These are phyloP conservation scores for Julus scanicus DNA, from an alignment of 2,888 invertebrate genomes.

Conservation along the genomic window DNA sequence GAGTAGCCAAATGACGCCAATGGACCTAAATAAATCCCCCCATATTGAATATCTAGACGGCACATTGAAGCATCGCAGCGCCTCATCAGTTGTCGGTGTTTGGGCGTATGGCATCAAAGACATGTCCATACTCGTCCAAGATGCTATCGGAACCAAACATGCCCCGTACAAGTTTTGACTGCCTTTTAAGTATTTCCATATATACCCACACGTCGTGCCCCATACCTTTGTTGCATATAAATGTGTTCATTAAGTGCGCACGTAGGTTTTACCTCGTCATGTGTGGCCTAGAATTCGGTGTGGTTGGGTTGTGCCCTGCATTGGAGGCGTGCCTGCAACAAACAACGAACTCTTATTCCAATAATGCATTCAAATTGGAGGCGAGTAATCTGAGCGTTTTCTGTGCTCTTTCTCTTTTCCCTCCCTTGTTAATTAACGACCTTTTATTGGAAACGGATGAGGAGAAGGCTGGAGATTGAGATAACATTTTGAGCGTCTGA, in stretches of 20 bases:
- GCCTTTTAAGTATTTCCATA: background rate
- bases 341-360: background rate
- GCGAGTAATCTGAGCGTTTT: background rate
- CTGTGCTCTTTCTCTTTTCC: background rate
- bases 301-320: background rate
- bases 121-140: background rate
- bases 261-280: background rate
- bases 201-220: background rate
- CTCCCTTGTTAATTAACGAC: conserved; percentile 39
- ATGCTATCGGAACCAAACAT: background rate
- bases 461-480: conserved; percentile 42
- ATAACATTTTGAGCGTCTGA: conserved; percentile 24
- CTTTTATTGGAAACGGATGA: conserved; percentile 37
- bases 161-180: background rate
- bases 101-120: too few relatives aligned
- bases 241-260: background rate
- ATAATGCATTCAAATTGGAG: conserved; percentile 22
- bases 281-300: background rate
- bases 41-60: too few relatives aligned
- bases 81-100: too few relatives aligned
- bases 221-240: background rate
- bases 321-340: background rate
- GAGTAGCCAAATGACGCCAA: too few relatives aligned
- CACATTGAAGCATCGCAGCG: too few relatives aligned
- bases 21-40: too few relatives aligned